Conservation (phyloP, 2,797 vertebrate species). For the Molossus alvarezi region DNA sequence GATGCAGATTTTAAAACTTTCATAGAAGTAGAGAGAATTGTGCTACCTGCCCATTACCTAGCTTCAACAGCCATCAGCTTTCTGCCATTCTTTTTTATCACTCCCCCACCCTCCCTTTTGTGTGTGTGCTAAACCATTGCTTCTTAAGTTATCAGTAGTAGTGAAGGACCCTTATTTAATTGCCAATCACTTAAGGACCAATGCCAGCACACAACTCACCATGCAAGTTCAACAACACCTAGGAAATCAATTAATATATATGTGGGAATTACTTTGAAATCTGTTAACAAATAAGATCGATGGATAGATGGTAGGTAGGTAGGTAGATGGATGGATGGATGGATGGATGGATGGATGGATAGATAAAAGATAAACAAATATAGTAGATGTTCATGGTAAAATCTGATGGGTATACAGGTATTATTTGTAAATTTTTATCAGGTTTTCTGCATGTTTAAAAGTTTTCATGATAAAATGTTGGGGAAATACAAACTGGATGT, state of each 20-base stretch:
- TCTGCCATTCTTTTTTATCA: not conserved
- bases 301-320: not conserved
- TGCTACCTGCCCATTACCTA: not conserved
- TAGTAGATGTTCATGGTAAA: not conserved
- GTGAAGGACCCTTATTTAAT: not conserved
- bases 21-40: not conserved
- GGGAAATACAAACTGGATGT: not conserved
- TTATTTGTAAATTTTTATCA: conserved; percentile 29
- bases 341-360: no score
- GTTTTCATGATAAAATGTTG: not conserved
- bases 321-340: not conserved
- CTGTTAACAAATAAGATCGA: not conserved
- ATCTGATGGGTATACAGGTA: not conserved
- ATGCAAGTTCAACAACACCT: not conserved
- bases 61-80: not conserved
- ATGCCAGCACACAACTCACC: not conserved
- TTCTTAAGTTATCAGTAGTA: not conserved
- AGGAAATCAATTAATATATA: not conserved
- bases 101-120: fast-evolving
- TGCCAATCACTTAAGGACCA: not conserved
- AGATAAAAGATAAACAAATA: not conserved
- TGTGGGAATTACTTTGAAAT: conserved; percentile 18
- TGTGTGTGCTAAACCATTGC: not conserved
- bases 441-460: conserved; percentile 36
- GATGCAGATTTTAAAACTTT: not conserved